These are phyloP conservation scores for Acleris holmiana DNA, from an alignment of 2,888 invertebrate genomes.

Conservation along the genomic window DNA sequence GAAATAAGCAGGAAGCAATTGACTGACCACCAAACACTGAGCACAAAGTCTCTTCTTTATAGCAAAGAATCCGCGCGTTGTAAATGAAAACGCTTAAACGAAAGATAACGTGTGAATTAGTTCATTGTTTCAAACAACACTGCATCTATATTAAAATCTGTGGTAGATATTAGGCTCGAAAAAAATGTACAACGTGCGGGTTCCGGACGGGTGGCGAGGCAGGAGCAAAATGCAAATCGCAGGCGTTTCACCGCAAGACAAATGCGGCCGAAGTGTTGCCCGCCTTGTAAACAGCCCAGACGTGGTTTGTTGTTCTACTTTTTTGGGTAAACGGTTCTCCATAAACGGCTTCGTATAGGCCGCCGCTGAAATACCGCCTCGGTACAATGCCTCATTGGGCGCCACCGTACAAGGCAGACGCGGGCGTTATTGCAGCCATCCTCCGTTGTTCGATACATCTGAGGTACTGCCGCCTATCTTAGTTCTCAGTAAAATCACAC, in stretches of 20 bases:
- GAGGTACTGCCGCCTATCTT: constrained; percentile 57
- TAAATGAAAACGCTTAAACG: constrained; percentile 39
- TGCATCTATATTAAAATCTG: constrained; percentile 29
- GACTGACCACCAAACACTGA: constrained; percentile 39
- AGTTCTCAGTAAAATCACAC: constrained; percentile 55
- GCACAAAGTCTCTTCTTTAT: constrained; percentile 46
- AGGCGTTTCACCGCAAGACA: constrained; percentile 76
- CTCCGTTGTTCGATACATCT: constrained; percentile 63
- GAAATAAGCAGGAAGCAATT: constrained; percentile 52
- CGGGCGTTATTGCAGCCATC: constrained; percentile 66
- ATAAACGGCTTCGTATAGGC: constrained; percentile 76
- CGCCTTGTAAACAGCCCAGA: constrained; percentile 78
- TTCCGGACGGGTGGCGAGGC: constrained; percentile 50
- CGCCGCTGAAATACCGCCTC: constrained; percentile 75
- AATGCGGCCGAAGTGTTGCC: constrained; percentile 75
- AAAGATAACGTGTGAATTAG: constrained; percentile 39
- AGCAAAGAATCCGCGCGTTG: constrained; percentile 45
- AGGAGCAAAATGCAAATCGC: constrained; percentile 78
- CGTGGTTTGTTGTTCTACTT: constrained; percentile 80
- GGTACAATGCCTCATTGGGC: constrained; percentile 74
- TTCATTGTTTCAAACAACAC: constrained; percentile 32
- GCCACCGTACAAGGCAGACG: constrained; percentile 70
- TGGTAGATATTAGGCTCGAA: constrained; percentile 46
- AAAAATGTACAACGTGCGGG: constrained; percentile 64
- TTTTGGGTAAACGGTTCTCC: constrained; percentile 80